These are phyloP conservation scores for Branchellion lobata DNA, from an alignment of 2,888 invertebrate species.

Conservation along the genomic window DNA sequence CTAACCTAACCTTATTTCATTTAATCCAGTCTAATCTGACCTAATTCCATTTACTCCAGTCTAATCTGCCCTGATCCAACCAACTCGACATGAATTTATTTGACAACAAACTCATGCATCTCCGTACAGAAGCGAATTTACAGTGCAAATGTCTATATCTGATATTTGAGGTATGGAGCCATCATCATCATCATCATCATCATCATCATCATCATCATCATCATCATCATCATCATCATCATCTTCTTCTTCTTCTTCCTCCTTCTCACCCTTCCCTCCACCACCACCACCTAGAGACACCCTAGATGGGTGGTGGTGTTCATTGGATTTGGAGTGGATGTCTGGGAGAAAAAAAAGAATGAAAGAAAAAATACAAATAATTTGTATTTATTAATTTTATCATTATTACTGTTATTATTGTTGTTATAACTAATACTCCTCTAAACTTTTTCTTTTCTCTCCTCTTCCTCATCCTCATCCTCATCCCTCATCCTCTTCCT, in stretches of 20 bases:
- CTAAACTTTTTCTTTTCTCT: neutral
- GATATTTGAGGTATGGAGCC: constrained; percentile 12
- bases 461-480: neutral
- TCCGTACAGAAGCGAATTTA: constrained; percentile 16
- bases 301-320: too few species aligned
- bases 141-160: constrained; percentile 4
- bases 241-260: neutral
- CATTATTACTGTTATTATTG: neutral
- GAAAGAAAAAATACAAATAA: too few species aligned
- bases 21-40: too few species aligned
- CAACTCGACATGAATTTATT: too few species aligned
- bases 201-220: neutral
- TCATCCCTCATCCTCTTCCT: neutral
- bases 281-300: too few species aligned
- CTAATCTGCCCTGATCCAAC: too few species aligned
- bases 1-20: too few species aligned
- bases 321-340: too few species aligned
- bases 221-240: constrained; percentile 7
- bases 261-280: neutral
- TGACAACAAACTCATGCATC: neutral
- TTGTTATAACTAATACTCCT: neutral
- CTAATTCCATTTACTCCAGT: too few species aligned
- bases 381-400: too few species aligned
- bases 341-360: too few species aligned
- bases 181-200: too few species aligned